These are phyloP conservation scores for Alcis repandata DNA, from an alignment of 2,888 invertebrate species.

Conservation along the genomic window DNA sequence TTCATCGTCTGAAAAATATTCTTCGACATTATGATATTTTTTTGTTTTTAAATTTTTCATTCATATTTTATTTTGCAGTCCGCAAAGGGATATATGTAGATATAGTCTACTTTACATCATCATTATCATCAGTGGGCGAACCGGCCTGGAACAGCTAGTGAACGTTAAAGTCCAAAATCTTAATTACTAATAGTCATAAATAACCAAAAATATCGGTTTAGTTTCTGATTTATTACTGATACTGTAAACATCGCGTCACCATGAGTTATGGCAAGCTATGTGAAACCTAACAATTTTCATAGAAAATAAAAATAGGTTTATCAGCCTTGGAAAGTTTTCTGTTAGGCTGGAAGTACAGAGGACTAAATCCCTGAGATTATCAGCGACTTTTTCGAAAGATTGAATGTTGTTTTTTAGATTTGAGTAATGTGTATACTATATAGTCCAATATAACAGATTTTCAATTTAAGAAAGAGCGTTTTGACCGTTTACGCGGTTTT, in stretches of 20 bases:
- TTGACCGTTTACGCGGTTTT: too few relatives aligned
- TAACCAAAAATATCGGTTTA: slow-evolving; percentile 36
- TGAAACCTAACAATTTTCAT: slow-evolving; percentile 27
- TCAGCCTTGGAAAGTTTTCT: neutral
- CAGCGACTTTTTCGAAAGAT: neutral
- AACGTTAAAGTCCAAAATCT: slow-evolving; percentile 14
- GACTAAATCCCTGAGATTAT: too few relatives aligned
- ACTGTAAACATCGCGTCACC: slow-evolving; percentile 28
- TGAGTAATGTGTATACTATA: too few relatives aligned
- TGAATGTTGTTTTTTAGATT: neutral
- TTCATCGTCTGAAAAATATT: too few relatives aligned
- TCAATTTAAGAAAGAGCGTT: too few relatives aligned
- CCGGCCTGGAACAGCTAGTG: neutral
- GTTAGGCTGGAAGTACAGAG: neutral
- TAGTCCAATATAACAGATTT: too few relatives aligned
- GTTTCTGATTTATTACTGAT: slow-evolving; percentile 33
- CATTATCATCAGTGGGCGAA: too few relatives aligned
- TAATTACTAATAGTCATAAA: slow-evolving; percentile 32
- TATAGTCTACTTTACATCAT: too few relatives aligned
- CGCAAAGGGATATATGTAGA: too few relatives aligned
- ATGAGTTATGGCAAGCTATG: slow-evolving; percentile 31
- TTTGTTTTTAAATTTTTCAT: too few relatives aligned
- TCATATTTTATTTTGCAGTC: too few relatives aligned
- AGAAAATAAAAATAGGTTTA: slow-evolving; percentile 8
- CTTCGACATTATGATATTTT: too few relatives aligned